Base-by-base conservation (phyloP, 1,140 invertebrate species). In the Drosophila pallidifrons region DNA sequence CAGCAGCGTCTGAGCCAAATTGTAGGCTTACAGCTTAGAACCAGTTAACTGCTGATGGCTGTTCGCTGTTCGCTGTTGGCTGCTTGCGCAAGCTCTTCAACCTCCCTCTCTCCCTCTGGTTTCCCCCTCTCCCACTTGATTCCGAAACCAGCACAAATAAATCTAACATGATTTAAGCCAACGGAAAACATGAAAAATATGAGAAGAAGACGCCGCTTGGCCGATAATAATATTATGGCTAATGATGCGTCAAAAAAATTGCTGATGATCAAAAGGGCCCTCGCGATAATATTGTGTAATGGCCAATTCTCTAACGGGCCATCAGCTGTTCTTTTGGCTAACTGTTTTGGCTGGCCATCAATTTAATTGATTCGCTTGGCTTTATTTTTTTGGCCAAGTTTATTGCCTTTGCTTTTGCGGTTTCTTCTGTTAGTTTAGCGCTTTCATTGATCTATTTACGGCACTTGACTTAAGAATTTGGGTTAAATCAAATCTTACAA, bases 161-260 rank as follows among this genome's bases (percentile, higher is more conserved):
- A 88, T 88, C 85, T 83, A 89, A 89, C 70, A 83, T 81, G 83
- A 88, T 88, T 88, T 83, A 81, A 79, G 83, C 79, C 82, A 88
- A 79, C 81, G 83, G 77, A 83, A 88, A 85, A 83, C 77, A 88
- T 85, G 85, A 88, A 89, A 83, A 89, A 83, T 87, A 88, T 88
- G 75, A 78, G 81, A 30, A 16, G 57, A 45, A 59, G 57, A 59
- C 43, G 49, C 49, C 51, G 13, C 15, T 35, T 15, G 46, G 20
- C 38, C 13, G 70, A 67, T 52, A 66, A 69, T 74, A 67, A 59
- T 60, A 55, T 54, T 60, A 55, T 54, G 57, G 71, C 71, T 74
- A 74, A 74, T 74, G 71, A 74, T 74, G 71, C 71, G 65, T 41
- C 71, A 63, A 45, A 58, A 11, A 15, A 25, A 25, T 25, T 46